A percentile compares a stretch with the other conserved stretches of the same genome.
Conservation (phyloP, 2,797 vertebrate genomes). For the Nyctibius grandis region DNA sequence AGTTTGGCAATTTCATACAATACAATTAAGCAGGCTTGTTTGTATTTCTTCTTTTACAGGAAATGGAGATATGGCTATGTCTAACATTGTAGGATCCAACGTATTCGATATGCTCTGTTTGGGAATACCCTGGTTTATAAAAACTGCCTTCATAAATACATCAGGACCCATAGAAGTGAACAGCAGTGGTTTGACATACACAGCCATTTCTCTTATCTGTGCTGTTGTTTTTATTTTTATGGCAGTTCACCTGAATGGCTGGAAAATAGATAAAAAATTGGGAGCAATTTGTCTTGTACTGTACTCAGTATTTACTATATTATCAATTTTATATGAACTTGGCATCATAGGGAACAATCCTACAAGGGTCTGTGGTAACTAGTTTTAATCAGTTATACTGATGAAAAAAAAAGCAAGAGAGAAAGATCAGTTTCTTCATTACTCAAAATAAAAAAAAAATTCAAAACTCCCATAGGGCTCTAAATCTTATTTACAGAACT, state of each 20-base stretch:
- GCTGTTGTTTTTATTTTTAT: constrained; percentile 90
- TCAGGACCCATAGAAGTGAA: constrained; percentile 86
- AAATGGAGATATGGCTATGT: constrained; percentile 98
- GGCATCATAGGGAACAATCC: constrained; percentile 93
- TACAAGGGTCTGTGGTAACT: constrained; percentile 81
- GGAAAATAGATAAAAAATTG: constrained; percentile 93
- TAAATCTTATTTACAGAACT: constrained; percentile 72
- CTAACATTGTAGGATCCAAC: constrained; percentile 97
- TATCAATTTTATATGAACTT: constrained; percentile 92
- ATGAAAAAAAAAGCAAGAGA: constrained; percentile 50
- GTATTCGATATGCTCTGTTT: constrained; percentile 97
- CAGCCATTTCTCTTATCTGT: constrained; percentile 85
- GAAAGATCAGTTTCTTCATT: constrained; percentile 64
- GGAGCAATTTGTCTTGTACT: constrained; percentile 83
- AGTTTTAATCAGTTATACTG: constrained; percentile 53
- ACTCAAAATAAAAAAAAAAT: constrained; percentile 67
- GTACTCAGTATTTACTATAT: constrained; percentile 85
- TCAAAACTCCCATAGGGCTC: constrained; percentile 60
- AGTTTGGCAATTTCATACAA: neutral
- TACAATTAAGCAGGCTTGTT: neutral
- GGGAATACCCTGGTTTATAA: constrained; percentile 95
- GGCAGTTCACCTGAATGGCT: constrained; percentile 87
- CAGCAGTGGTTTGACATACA: constrained; percentile 89
- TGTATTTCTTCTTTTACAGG: constrained; percentile 75
- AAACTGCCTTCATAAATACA: constrained; percentile 87